These are phyloP conservation scores for Heterochromis multidens DNA, from an alignment of 2,113 vertebrate species.

Conservation along the genomic window DNA sequence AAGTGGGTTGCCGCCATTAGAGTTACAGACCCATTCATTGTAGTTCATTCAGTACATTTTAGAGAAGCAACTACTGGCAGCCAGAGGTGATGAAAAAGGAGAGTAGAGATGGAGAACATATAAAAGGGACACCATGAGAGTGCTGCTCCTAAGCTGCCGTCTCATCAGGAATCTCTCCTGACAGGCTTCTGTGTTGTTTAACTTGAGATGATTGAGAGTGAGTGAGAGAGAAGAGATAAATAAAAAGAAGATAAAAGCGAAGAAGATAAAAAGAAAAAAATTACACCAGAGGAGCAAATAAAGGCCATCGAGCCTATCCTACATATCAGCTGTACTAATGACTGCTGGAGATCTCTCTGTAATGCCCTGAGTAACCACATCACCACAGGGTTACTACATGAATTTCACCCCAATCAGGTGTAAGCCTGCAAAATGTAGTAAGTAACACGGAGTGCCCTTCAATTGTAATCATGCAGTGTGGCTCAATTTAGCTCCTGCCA, in stretches of 20 bases:
- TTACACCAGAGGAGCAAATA: slow-evolving; percentile 32
- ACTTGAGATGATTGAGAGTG: slow-evolving; percentile 36
- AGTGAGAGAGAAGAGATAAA: slow-evolving; percentile 24
- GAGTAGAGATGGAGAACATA: slow-evolving; percentile 40
- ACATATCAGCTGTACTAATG: slow-evolving; percentile 59
- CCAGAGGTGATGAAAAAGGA: neutral
- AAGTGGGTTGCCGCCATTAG: slow-evolving; percentile 5
- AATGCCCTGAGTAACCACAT: slow-evolving; percentile 54
- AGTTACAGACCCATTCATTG: slow-evolving; percentile 20
- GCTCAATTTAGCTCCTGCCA: slow-evolving; percentile 53
- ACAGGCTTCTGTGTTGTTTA: slow-evolving; percentile 50
- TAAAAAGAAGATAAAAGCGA: slow-evolving; percentile 48
- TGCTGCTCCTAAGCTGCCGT: slow-evolving; percentile 12
- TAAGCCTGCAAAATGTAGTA: slow-evolving; percentile 27
- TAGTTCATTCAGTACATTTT: neutral
- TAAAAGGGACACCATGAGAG: slow-evolving; percentile 11
- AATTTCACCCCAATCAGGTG: slow-evolving; percentile 42
- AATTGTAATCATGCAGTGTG: slow-evolving; percentile 41
- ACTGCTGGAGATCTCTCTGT: slow-evolving; percentile 41
- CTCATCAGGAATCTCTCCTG: slow-evolving; percentile 45
- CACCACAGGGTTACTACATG: slow-evolving; percentile 39
- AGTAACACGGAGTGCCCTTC: slow-evolving; percentile 19
- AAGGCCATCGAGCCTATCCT: slow-evolving; percentile 40
- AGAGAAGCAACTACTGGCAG: slow-evolving; percentile 23
- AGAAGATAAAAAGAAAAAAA: slow-evolving; percentile 35